Evolutionary conservation across 2,113 vertebrate genomes (phyloP).

Genomic region (Aspidoscelis tigris): DNA sequence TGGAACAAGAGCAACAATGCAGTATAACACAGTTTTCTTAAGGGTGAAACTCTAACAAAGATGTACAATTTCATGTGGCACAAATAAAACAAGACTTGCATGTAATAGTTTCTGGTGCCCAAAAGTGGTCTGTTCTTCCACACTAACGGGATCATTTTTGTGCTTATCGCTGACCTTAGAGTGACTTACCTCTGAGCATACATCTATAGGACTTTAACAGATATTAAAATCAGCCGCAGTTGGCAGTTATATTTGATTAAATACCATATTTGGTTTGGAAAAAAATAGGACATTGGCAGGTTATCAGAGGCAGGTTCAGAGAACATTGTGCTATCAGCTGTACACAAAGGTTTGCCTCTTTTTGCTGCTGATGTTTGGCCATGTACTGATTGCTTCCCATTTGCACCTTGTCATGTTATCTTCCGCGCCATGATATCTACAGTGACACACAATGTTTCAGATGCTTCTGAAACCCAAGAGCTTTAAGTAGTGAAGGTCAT

Average conservation of each 20-base stretch:
- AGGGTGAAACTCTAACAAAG: background rate
- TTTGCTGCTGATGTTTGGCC: background rate
- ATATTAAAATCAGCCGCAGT: background rate
- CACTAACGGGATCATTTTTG: background rate
- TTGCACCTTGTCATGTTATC: slow-evolving; percentile 21
- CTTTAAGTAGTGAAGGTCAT: slow-evolving; percentile 34
- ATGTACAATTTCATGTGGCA: background rate
- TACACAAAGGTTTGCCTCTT: background rate
- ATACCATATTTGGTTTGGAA: background rate
- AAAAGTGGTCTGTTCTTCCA: background rate
- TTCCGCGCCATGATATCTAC: slow-evolving; percentile 11
- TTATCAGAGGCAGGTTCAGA: background rate
- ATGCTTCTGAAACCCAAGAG: slow-evolving; percentile 28
- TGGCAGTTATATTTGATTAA: background rate
- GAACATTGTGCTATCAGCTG: background rate
- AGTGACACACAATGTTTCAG: slow-evolving; percentile 28
- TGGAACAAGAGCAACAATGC: background rate
- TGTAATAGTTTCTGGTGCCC: no score
- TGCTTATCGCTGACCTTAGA: background rate
- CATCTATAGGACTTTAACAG: background rate
- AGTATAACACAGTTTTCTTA: background rate
- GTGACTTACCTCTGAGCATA: background rate
- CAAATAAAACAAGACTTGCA: background rate
- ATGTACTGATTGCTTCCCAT: slow-evolving; percentile 7
- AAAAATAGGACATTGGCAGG: background rate